Evolutionary conservation across 23 tunicate genomes (phyloP).

Genomic region (Trididemnum nubilum): DNA sequence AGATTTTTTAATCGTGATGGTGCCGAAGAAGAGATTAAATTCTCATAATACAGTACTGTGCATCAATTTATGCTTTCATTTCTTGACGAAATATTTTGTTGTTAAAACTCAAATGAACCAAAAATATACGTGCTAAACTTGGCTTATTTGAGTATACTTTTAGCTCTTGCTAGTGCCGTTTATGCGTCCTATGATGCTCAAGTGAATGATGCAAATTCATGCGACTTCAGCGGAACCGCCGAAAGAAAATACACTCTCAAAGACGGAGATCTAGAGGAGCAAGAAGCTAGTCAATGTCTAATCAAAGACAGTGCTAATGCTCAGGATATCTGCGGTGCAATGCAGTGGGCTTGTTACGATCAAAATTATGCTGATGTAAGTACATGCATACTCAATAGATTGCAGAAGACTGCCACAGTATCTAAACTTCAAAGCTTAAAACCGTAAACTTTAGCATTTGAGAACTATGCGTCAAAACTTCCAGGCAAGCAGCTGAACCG

Average conservation of each 20-base stretch:
- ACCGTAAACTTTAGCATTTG: too few species aligned
- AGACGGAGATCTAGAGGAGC: constrained; percentile 38
- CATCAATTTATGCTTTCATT: too few species aligned
- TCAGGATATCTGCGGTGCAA: constrained; percentile 69
- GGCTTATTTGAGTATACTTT: too few species aligned
- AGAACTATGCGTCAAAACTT: too few species aligned
- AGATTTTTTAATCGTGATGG: too few species aligned
- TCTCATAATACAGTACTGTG: too few species aligned
- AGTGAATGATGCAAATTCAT: constrained; percentile 51
- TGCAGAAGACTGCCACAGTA: neutral
- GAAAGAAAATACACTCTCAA: constrained; percentile 50
- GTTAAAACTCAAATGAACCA: too few species aligned
- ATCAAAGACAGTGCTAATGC: constrained; percentile 54
- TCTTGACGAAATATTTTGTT: too few species aligned
- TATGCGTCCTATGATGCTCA: constrained; percentile 70
- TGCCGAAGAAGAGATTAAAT: too few species aligned
- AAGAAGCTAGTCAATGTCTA: constrained; percentile 35
- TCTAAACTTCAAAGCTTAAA: too few species aligned
- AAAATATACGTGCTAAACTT: too few species aligned
- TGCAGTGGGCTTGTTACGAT: constrained; percentile 84
- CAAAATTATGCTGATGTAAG: constrained; percentile 87
- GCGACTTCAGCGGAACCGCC: constrained; percentile 92
- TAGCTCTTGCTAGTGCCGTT: constrained; percentile 79
- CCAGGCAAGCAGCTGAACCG: too few species aligned
- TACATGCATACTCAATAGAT: neutral